Evolutionary conservation across 2,797 vertebrate species (phyloP).

Genomic region (Balearica regulorum): DNA sequence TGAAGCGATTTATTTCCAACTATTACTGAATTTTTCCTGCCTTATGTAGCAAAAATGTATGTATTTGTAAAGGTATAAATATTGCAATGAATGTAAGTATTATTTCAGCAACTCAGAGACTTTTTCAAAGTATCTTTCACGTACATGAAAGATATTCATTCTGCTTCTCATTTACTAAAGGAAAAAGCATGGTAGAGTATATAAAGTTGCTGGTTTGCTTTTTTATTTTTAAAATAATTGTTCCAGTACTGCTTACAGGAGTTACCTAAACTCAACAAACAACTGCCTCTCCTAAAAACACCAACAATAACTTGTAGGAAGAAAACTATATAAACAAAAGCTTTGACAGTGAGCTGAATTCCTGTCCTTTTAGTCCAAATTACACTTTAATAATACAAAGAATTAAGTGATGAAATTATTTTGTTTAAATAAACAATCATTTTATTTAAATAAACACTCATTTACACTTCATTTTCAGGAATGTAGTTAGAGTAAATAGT

Average conservation of each 20-base stretch:
- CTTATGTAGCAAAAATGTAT: neutral
- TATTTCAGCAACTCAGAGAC: constrained; percentile 9
- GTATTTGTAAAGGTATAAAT: neutral
- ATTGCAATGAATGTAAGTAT: neutral
- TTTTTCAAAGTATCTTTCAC: too few species aligned
- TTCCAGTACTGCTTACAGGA: neutral
- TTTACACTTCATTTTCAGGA: neutral
- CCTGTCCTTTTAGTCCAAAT: neutral
- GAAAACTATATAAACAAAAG: constrained; percentile 29
- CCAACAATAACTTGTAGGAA: neutral
- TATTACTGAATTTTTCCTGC: neutral
- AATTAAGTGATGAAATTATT: neutral
- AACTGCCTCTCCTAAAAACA: neutral
- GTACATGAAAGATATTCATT: neutral
- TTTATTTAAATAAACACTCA: neutral
- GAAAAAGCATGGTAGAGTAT: neutral
- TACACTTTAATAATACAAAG: neutral
- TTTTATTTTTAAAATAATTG: neutral
- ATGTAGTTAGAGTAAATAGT: neutral
- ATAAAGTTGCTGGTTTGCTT: neutral
- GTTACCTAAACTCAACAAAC: neutral
- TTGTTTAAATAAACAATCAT: neutral
- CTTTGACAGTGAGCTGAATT: neutral
- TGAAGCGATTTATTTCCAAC: neutral
- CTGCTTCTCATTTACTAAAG: neutral